Conservation (phyloP, 1,140 invertebrate species). For the Cotesia vestalis region DNA sequence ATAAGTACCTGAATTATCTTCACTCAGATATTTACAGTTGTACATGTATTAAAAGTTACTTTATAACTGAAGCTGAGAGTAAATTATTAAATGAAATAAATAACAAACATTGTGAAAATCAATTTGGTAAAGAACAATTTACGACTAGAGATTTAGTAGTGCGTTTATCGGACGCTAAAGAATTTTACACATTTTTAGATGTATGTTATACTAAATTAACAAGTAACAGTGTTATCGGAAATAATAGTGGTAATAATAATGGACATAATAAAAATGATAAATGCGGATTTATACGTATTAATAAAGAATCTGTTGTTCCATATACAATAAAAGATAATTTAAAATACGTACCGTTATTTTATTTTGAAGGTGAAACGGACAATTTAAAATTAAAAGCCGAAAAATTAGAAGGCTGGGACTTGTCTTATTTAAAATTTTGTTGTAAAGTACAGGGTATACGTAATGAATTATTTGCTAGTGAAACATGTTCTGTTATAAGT, state of each 20-base stretch:
- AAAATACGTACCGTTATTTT: constrained; percentile 93
- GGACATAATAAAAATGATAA: constrained; percentile 71
- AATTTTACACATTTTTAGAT: constrained; percentile 91
- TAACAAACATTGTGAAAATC: constrained; percentile 87
- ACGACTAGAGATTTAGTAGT: constrained; percentile 90
- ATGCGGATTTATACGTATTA: constrained; percentile 93
- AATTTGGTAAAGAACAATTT: constrained; percentile 90
- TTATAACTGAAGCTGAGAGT: constrained; percentile 90
- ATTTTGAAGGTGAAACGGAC: constrained; percentile 92
- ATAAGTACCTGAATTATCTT: constrained; percentile 83
- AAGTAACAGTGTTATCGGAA: constrained; percentile 64
- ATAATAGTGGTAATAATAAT: no score
- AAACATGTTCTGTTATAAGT: constrained; percentile 88
- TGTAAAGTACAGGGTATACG: constrained; percentile 93
- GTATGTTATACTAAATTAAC: constrained; percentile 86
- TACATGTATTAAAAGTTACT: constrained; percentile 91
- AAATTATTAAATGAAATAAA: constrained; percentile 94
- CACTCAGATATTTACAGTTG: constrained; percentile 87
- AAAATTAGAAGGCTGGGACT: constrained; percentile 87
- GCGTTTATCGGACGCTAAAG: constrained; percentile 82
- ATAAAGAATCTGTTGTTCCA: constrained; percentile 92
- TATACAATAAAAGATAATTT: constrained; percentile 85
- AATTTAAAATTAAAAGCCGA: constrained; percentile 86
- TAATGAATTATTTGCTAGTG: constrained; percentile 89
- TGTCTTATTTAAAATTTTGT: constrained; percentile 92